Conservation (phyloP, 2,888 invertebrate species). For the Lottia gigantea region DNA sequence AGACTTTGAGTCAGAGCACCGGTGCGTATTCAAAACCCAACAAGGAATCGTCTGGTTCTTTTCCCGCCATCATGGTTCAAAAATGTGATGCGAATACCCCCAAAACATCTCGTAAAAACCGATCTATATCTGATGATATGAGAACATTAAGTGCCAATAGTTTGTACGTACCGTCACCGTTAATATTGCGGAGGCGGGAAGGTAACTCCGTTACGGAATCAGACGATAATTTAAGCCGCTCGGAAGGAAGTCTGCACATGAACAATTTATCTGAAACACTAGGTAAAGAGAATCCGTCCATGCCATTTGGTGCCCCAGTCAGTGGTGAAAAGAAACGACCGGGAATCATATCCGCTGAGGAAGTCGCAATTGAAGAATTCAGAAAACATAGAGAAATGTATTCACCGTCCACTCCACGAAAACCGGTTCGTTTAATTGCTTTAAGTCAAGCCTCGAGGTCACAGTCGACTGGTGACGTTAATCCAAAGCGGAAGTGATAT, state of each 20-base stretch:
- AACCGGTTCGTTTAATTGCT: neutral
- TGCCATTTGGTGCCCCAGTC: neutral
- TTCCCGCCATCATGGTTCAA: neutral
- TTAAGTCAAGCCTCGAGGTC: neutral
- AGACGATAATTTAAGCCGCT: neutral
- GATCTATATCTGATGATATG: neutral
- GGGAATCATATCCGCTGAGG: neutral
- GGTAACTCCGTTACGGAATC: neutral
- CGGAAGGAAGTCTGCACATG: neutral
- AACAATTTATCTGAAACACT: neutral
- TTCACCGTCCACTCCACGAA: neutral
- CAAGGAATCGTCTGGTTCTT: neutral
- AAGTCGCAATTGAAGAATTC: neutral
- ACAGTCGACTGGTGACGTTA: neutral
- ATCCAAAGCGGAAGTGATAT: neutral
- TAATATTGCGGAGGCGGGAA: neutral
- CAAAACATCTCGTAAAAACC: neutral
- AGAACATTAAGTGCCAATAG: slow-evolving; percentile 2
- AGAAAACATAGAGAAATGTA: neutral
- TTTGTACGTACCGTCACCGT: neutral
- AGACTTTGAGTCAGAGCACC: neutral
- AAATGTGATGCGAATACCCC: neutral
- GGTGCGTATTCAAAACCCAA: neutral
- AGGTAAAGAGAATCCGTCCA: neutral
- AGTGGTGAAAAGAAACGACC: neutral